Percentiles rank a stretch among this genome's conserved stretches.
phyloP scores from a whole-genome alignment of 1,140 invertebrate genomes.

The Popillia japonica region DNA sequence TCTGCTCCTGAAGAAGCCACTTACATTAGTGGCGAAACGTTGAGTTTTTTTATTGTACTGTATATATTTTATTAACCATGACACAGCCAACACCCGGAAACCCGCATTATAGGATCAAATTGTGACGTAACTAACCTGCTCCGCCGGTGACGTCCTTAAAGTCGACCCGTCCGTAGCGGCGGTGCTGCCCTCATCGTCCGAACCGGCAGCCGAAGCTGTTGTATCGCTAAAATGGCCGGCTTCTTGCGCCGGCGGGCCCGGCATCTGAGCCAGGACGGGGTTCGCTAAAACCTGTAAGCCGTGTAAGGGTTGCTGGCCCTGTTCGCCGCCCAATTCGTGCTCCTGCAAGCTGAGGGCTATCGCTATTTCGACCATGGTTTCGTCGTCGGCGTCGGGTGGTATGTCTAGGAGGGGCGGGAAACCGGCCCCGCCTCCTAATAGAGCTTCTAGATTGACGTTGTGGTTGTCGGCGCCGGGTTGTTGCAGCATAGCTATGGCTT shows the following conservation, averaged over 20 bases:
- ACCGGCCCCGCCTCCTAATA: constrained; percentile 67
- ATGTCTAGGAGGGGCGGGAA: constrained; percentile 85
- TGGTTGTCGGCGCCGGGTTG: constrained; percentile 50
- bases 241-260: constrained; percentile 54
- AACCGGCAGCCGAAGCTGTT: constrained; percentile 83
- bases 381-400: constrained; percentile 91
- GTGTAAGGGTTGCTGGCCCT: constrained; percentile 34
- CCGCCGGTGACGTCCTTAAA: constrained; percentile 87
- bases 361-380: constrained; percentile 95
- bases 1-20: too few relatives aligned
- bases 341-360: constrained; percentile 93
- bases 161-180: constrained; percentile 93
- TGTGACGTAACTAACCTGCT: constrained; percentile 65
- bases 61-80: too few relatives aligned
- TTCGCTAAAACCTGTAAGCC: constrained; percentile 47
- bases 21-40: too few relatives aligned
- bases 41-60: too few relatives aligned
- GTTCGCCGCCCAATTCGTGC: constrained; percentile 58
- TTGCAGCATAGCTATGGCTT: constrained; percentile 57
- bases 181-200: constrained; percentile 94
- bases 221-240: constrained; percentile 78
- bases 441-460: constrained; percentile 70
- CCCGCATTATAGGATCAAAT: too few relatives aligned
- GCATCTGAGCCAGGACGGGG: constrained; percentile 11
- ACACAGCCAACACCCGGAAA: too few relatives aligned